These are phyloP conservation scores for Glyphotaelius pellucidus DNA, from an alignment of 2,888 invertebrate genomes.

Conservation along the genomic window DNA sequence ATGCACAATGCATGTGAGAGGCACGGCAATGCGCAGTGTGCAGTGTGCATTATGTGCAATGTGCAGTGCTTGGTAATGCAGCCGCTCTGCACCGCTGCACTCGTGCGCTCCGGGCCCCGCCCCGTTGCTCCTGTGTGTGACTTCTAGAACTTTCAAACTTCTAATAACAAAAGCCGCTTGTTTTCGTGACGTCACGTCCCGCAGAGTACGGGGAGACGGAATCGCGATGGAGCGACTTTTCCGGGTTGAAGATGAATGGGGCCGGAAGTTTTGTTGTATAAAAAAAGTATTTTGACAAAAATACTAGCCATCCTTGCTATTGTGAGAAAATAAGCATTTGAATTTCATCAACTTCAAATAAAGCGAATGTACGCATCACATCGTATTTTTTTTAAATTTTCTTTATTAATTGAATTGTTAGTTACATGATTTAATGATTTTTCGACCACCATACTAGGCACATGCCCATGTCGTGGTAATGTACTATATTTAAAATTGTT, in stretches of 20 bases:
- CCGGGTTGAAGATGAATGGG: not conserved
- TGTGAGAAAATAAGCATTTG: not conserved
- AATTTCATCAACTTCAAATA: not conserved
- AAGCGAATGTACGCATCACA: not conserved
- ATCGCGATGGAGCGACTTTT: not conserved
- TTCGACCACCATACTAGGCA: no score
- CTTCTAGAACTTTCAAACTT: constrained; percentile 59
- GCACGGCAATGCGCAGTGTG: not conserved
- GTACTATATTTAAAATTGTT: not conserved
- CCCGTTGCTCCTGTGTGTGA: constrained; percentile 17
- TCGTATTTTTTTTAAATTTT: no score
- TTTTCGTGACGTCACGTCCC: constrained; percentile 61
- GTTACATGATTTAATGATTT: no score
- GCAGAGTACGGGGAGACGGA: constrained; percentile 18
- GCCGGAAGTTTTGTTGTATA: not conserved
- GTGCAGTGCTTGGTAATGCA: constrained; percentile 15
- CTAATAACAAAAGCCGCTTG: constrained; percentile 63
- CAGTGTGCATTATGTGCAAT: not conserved
- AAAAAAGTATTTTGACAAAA: not conserved
- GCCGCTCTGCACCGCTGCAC: not conserved
- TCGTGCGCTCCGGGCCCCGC: not conserved
- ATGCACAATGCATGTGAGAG: not conserved
- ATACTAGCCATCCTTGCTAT: not conserved
- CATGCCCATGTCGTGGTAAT: no score
- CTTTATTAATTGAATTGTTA: no score